Evolutionary conservation across 2,888 invertebrate genomes (phyloP), one percentile per base, ranked within the genome.

Genomic region (Bombylius major): DNA sequence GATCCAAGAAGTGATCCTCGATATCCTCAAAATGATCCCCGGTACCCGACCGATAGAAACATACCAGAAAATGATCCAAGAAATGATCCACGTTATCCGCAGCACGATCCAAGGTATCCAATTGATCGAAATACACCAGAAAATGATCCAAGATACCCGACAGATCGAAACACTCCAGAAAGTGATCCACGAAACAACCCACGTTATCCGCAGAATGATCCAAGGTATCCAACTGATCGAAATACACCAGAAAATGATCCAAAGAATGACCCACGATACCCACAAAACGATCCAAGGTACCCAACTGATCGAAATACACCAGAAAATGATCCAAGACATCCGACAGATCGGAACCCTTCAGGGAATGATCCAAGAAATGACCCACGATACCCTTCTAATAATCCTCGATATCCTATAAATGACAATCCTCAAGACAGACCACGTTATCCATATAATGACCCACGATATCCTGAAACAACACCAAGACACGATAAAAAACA

Each of bases 311-410:
- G 55, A 59, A 63, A 13, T 52, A 61, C 39, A 13, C 47, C 51
- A 34, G 50, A 58, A 13, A 53, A 60, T 58, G 58, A 60, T 49
- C 55, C 48, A 36, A 56, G 56, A 23, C 51, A 64, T 60, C 59
- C 66, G 52, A 53, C 62, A 62, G 66, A 54, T 63, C 63, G 36
- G 62, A 64, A 47, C 59, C 65, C 31, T 63, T 65, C 5, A 58
- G 57, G 14, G 50, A 61, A 59, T 61, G 61, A 62, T 47, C 63
- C 61, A 50, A 49, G 56, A 4, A 57, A 59, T 54, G 61, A 59
- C 11, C 54, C 54, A 1, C 52, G 54, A 45, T 58, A 56, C 49
- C 57, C 56, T 13, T 5, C 47, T 11, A 53, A 51, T n/a, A 59
- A 63, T n/a, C 62, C 63, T 7, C 54, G 59, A 50, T 60, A 64